Conservation (phyloP, 1,140 invertebrate species). For the Antheraea mylitta region DNA sequence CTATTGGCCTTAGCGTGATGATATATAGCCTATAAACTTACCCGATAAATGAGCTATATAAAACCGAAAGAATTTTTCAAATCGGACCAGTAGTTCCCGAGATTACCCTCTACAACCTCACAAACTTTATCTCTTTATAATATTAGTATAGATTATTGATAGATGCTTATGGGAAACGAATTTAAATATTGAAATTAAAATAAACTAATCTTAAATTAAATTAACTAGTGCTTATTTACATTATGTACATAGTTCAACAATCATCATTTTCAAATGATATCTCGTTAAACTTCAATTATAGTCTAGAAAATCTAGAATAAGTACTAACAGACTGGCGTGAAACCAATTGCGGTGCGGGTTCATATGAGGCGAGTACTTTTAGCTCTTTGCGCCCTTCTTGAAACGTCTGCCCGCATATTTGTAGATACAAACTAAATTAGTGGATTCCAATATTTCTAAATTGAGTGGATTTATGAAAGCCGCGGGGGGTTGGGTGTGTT, state of each 20-base stretch:
- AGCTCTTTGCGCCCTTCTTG: constrained; percentile 51
- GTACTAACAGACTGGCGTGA: constrained; percentile 48
- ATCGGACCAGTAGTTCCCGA: too few relatives aligned
- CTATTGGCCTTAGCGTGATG: too few relatives aligned
- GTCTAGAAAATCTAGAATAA: constrained; percentile 8
- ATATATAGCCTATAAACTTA: too few relatives aligned
- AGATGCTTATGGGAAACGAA: too few relatives aligned
- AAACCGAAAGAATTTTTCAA: too few relatives aligned
- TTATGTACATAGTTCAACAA: neutral
- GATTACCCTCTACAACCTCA: too few relatives aligned
- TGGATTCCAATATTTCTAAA: constrained; percentile 32
- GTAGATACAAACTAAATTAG: constrained; percentile 39
- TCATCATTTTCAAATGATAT: neutral
- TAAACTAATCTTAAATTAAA: too few relatives aligned
- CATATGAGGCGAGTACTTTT: constrained; percentile 41
- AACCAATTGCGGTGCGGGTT: constrained; percentile 60
- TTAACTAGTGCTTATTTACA: too few relatives aligned
- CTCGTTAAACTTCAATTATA: neutral
- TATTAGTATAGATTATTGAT: too few relatives aligned
- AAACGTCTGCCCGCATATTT: constrained; percentile 66
- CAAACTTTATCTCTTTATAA: too few relatives aligned
- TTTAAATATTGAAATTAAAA: neutral
- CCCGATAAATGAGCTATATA: too few relatives aligned
- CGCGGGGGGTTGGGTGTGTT: constrained; percentile 12
- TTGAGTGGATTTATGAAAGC: constrained; percentile 32